Evolutionary conservation across 2,888 invertebrate genomes (phyloP).

Genomic region (Meghimatium bilineatum): DNA sequence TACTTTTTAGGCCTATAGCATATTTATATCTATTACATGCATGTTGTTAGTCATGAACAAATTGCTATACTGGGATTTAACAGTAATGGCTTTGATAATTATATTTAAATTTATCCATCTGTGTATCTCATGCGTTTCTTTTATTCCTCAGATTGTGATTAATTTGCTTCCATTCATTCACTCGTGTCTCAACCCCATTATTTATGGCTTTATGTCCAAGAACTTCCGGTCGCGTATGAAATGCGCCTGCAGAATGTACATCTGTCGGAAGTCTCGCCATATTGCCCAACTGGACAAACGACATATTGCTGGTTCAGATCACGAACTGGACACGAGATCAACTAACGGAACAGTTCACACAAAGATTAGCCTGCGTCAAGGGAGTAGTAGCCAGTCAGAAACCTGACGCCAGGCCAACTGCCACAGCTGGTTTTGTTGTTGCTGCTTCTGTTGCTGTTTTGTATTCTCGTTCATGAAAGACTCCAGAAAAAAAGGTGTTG

Average conservation of each 20-base stretch:
- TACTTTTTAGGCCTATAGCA: no score
- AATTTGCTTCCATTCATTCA: constrained; percentile 69
- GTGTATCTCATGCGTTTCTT: background rate
- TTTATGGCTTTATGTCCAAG: constrained; percentile 72
- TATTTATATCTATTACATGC: no score
- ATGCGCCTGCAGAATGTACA: constrained; percentile 47
- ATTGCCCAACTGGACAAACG: constrained; percentile 39
- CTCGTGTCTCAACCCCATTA: constrained; percentile 69
- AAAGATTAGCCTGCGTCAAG: constrained; percentile 52
- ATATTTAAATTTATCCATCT: no score
- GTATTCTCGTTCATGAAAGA: constrained; percentile 1
- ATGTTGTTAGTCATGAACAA: no score
- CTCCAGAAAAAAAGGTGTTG: constrained; percentile 26
- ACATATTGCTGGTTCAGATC: constrained; percentile 47
- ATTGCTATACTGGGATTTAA: no score
- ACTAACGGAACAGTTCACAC: constrained; percentile 54
- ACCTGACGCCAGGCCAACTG: constrained; percentile 45
- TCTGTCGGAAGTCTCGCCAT: constrained; percentile 44
- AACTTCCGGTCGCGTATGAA: constrained; percentile 60
- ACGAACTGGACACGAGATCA: constrained; percentile 52
- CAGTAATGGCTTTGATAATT: no score
- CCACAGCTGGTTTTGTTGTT: constrained; percentile 21
- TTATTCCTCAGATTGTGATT: constrained; percentile 61
- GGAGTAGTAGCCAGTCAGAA: constrained; percentile 46
- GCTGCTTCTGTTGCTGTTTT: constrained; percentile 37